These are phyloP conservation scores for Drosophila pseudotakahashii DNA, from an alignment of 2,888 invertebrate species.

Conservation along the genomic window DNA sequence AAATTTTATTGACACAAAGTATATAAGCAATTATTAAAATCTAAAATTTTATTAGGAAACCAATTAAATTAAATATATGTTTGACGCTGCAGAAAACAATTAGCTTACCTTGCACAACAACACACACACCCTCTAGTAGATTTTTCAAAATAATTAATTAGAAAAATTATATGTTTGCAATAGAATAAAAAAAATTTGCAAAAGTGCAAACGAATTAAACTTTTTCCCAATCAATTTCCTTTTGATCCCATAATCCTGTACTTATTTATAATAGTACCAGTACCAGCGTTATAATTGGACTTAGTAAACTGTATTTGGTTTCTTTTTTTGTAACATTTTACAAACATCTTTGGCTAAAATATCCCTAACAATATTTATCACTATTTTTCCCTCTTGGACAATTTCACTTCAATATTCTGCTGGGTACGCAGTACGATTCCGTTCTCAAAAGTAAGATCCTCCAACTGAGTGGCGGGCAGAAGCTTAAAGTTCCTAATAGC, in stretches of 20 bases:
- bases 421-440: slow-evolving; percentile 85
- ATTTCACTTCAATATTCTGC: slow-evolving; percentile 80
- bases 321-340: background rate
- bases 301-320: background rate
- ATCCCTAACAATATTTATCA: background rate
- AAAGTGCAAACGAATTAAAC: no score
- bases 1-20: background rate
- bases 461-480: slow-evolving; percentile 84
- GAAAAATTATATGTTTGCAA: no score
- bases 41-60: no score
- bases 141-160: no score
- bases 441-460: slow-evolving; percentile 83
- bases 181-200: no score
- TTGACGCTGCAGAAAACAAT: background rate
- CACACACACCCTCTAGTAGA: no score
- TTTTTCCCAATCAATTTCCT: no score
- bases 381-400: slow-evolving; percentile 24
- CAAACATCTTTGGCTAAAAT: slow-evolving; percentile 13
- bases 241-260: background rate
- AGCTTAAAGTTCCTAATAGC: slow-evolving; percentile 86
- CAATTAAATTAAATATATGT: background rate
- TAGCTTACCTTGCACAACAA: no score
- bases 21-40: background rate
- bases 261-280: background rate
- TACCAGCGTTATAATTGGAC: background rate